phyloP scores from a whole-genome alignment of 2,113 vertebrate genomes.

The Hypanus sabinus region DNA sequence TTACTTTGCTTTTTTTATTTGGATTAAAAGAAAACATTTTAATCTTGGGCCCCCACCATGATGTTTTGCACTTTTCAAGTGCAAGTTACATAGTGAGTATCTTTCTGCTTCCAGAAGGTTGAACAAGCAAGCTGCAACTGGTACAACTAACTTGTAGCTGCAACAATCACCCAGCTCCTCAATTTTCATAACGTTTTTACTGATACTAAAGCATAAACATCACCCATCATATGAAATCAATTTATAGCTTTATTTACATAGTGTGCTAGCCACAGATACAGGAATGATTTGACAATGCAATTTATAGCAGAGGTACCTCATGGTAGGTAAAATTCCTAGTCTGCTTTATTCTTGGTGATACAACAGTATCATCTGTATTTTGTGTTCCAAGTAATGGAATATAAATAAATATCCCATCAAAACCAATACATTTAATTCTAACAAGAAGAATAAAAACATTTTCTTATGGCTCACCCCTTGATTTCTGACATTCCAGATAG shows the following conservation, averaged over 20 bases:
- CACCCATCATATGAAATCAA: not conserved
- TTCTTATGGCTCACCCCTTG: slow-evolving; percentile 75
- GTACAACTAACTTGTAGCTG: not conserved
- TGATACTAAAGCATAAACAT: not conserved
- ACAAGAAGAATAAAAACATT: slow-evolving; percentile 67
- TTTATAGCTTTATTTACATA: not conserved
- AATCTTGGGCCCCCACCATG: not conserved
- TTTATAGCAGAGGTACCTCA: not conserved
- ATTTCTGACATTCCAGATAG: slow-evolving; percentile 56
- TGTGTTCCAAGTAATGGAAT: not conserved
- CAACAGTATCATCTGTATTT: not conserved
- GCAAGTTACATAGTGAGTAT: not conserved
- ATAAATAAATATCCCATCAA: not conserved
- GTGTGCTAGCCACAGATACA: not conserved
- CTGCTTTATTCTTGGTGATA: not conserved
- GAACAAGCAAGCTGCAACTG: not conserved
- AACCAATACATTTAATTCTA: not conserved
- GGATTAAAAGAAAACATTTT: not conserved
- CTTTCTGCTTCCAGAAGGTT: not conserved
- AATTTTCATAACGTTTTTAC: not conserved
- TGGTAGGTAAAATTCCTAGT: not conserved
- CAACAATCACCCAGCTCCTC: not conserved
- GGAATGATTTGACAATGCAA: not conserved
- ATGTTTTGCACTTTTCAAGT: not conserved
- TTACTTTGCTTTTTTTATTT: not conserved